Evolutionary conservation across 2,888 invertebrate species (phyloP), one percentile per base, ranked within the genome.

Genomic region (Amiota communis): DNA sequence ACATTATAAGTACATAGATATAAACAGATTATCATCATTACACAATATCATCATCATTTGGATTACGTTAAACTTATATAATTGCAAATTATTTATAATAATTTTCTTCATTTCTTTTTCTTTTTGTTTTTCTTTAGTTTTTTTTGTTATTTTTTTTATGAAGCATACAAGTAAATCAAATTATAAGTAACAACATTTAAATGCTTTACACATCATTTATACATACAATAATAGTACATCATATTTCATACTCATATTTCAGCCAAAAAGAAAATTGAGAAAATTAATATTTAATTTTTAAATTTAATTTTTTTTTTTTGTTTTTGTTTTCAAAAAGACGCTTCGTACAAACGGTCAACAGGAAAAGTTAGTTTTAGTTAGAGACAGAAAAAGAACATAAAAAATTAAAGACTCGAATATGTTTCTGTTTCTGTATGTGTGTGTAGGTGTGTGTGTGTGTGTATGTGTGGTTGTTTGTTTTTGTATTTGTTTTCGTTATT

Each of bases 321-420:
- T 68, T 59, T 20, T 20, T 20, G 20, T 15, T 11, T 79, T 36
- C 36, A 36, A 36, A 36, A 36, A 36, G 36, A 36, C 36, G 36
- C 36, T 36, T 36, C 36, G 36, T 78, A 84, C 87, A 86, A 87
- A 87, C 87, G 87, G 88, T 81, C 88, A 87, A 87, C 87, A 87
- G 88, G 88, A 86, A 80, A 81, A 80, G 76, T 80, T 78, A 36
- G 36, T 36, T 36, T 36, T 36, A 36, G 36, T 36, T 77, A 77
- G 80, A 82, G 78, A 84, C 67, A 78, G 76, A 85, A 75, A 75
- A 73, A 74, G 75, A 36, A 36, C 36, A 36, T 36, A 36, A 2
- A 36, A 77, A 74, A 72, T 74, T 70, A 71, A 74, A 72, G 57
- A 68, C 48, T 69, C 13, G 72, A 46, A 70, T 63, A 59, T 61